Conservation (phyloP, 2,888 invertebrate genomes). For the Chirona hameri region DNA sequence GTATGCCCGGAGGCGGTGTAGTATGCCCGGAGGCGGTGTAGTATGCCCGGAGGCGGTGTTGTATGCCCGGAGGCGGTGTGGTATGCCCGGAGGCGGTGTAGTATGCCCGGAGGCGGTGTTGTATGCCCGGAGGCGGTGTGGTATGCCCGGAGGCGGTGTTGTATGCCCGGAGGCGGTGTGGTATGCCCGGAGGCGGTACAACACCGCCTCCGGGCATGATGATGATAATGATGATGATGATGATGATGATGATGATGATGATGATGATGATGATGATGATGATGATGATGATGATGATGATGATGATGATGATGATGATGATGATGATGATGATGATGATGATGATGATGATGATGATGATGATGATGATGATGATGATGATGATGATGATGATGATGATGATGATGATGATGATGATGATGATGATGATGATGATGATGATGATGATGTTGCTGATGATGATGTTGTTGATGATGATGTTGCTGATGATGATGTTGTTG, state of each 20-base stretch:
- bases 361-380: slow-evolving; percentile 10
- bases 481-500: no score
- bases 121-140: no score
- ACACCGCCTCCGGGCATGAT: background rate
- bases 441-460: no score
- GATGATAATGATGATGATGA: background rate
- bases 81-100: no score
- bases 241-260: slow-evolving; percentile 10
- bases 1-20: no score
- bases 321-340: slow-evolving; percentile 22
- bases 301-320: slow-evolving; percentile 22
- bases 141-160: no score
- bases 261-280: slow-evolving; percentile 22
- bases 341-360: slow-evolving; percentile 11
- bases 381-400: slow-evolving; percentile 9
- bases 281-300: slow-evolving; percentile 22
- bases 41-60: no score
- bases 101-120: no score
- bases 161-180: no score
- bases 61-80: no score
- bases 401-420: slow-evolving; percentile 22
- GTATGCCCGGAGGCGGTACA: background rate
- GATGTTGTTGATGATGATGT: no score
- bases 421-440: slow-evolving; percentile 22
- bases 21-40: no score